A percentile compares a stretch with the other conserved stretches of the same genome.
phyloP scores from a whole-genome alignment of 2,113 vertebrate genomes.

The Vireo altiloquus region DNA sequence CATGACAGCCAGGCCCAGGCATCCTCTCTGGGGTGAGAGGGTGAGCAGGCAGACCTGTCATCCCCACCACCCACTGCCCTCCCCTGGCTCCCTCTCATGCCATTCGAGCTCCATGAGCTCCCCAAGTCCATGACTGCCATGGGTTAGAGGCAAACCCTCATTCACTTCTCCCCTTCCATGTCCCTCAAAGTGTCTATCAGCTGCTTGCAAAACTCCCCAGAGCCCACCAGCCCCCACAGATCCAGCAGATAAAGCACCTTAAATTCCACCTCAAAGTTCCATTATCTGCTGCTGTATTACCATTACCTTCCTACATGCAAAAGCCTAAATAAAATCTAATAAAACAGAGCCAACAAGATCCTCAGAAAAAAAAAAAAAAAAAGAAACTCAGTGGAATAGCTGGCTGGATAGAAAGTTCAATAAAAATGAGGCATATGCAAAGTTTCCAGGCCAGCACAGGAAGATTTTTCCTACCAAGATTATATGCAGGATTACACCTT shows the following conservation, averaged over 20 bases:
- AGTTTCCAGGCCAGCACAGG: background rate
- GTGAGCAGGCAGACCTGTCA: background rate
- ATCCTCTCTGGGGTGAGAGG: background rate
- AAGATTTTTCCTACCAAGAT: background rate
- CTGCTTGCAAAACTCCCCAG: background rate
- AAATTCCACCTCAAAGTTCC: background rate
- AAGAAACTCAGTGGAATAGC: background rate
- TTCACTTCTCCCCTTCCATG: background rate
- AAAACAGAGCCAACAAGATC: background rate
- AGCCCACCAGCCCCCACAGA: background rate
- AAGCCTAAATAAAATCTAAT: background rate
- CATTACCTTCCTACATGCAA: background rate
- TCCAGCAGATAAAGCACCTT: background rate
- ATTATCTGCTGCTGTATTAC: background rate
- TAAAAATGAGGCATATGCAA: background rate
- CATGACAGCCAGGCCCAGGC: background rate
- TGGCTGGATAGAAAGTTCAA: background rate
- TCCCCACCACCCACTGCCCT: background rate
- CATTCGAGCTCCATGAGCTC: background rate
- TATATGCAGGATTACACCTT: background rate
- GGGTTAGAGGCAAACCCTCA: background rate
- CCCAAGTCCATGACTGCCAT: fast-evolving
- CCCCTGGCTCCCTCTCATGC: background rate
- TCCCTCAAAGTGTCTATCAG: background rate
- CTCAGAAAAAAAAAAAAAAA: background rate